Conservation (phyloP, 2,113 vertebrate genomes). For the Mellivora capensis region DNA sequence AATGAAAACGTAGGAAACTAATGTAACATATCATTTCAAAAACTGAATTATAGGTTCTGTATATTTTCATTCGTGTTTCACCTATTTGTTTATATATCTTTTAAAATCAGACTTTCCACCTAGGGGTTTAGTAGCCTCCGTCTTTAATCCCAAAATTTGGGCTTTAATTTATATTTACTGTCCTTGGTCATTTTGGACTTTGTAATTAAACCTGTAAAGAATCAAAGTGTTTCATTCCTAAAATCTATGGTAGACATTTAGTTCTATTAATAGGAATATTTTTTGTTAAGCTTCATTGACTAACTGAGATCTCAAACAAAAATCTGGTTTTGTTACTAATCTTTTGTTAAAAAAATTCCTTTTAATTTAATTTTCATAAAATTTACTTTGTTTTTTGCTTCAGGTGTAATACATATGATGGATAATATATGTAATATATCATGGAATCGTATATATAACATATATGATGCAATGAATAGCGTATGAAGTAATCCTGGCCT, state of each 20-base stretch:
- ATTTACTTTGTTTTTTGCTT: not conserved
- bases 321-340: not conserved
- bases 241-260: not conserved
- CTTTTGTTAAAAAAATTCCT: not conserved
- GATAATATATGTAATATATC: not conserved
- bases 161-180: not conserved
- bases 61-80: not conserved
- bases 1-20: not conserved
- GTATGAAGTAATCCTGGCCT: not conserved
- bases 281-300: not conserved
- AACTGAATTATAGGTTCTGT: not conserved
- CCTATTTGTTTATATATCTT: not conserved
- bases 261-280: not conserved
- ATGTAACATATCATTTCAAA: not conserved
- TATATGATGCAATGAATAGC: not conserved
- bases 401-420: not conserved
- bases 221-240: not conserved
- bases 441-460: not conserved
- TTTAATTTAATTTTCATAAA: constrained; percentile 19
- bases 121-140: not conserved
- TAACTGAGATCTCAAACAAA: not conserved
- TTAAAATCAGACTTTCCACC: not conserved
- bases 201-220: not conserved
- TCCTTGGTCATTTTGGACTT: not conserved
- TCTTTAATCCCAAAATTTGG: not conserved